These are phyloP conservation scores for Callionymus lyra DNA, from an alignment of 2,113 vertebrate genomes.

Conservation along the genomic window DNA sequence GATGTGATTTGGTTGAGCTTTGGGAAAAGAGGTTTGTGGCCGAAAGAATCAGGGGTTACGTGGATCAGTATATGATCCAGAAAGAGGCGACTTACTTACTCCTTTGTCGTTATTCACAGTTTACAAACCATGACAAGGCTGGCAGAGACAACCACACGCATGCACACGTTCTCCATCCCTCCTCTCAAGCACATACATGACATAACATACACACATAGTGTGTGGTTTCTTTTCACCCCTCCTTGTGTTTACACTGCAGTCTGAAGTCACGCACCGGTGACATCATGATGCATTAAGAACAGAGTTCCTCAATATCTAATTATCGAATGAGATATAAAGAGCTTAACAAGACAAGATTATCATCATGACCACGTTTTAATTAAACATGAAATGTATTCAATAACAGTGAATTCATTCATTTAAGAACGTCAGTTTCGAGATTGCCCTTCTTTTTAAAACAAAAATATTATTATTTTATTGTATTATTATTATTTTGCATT, in stretches of 20 bases:
- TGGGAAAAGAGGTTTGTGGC: conserved; percentile 22
- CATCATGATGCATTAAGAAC: too few species aligned
- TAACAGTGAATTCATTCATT: too few species aligned
- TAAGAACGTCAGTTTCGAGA: too few species aligned
- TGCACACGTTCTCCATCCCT: conserved; percentile 5
- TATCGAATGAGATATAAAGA: too few species aligned
- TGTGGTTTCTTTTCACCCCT: conserved; percentile 47
- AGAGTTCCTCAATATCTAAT: too few species aligned
- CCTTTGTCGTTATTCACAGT: conserved; percentile 52
- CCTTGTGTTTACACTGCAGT: conserved; percentile 48
- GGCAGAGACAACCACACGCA: conserved; percentile 21
- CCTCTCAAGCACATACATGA: conserved; percentile 6
- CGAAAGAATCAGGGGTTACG: conserved; percentile 27
- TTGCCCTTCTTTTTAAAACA: too few species aligned
- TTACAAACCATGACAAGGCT: conserved; percentile 51
- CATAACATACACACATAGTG: conserved; percentile 16
- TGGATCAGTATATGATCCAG: conserved; percentile 23
- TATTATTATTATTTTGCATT: too few species aligned
- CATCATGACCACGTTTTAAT: too few species aligned
- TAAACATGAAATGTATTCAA: too few species aligned
- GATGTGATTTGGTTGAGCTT: conserved; percentile 27
- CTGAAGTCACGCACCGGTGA: conserved; percentile 45
- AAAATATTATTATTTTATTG: too few species aligned
- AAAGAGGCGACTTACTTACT: conserved; percentile 34
- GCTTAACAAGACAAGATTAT: too few species aligned